These are phyloP conservation scores for Papio anubis DNA, from an alignment of 2,113 vertebrate genomes.

Conservation along the genomic window DNA sequence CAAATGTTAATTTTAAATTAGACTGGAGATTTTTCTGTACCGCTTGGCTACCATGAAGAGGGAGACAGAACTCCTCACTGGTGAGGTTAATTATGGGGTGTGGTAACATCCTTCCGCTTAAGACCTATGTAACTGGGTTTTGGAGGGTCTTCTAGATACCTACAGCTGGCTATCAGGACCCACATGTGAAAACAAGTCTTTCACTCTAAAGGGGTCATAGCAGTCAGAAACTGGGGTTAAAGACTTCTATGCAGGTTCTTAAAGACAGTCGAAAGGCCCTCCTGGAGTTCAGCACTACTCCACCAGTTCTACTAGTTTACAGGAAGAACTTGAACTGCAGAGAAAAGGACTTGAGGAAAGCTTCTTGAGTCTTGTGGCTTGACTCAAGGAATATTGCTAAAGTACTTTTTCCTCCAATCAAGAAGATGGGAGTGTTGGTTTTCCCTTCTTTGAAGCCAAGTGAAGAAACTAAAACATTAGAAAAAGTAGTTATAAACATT, in stretches of 20 bases:
- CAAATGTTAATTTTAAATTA: conserved; percentile 35
- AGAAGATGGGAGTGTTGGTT: neutral
- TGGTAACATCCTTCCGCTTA: neutral
- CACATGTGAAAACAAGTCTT: neutral
- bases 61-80: neutral
- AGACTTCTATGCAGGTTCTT: neutral
- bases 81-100: neutral
- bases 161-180: neutral
- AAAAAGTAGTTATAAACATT: neutral
- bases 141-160: neutral
- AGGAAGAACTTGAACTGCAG: neutral
- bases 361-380: neutral
- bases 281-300: neutral
- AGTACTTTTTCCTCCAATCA: neutral
- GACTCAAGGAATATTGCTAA: neutral
- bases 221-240: neutral
- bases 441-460: neutral
- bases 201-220: neutral
- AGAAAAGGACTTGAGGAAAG: neutral
- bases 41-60: neutral
- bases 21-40: neutral
- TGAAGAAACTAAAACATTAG: neutral
- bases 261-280: neutral
- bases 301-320: accelerated
- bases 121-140: neutral